phyloP scores from a whole-genome alignment of 2,888 invertebrate species.

The Magallana nippona region DNA sequence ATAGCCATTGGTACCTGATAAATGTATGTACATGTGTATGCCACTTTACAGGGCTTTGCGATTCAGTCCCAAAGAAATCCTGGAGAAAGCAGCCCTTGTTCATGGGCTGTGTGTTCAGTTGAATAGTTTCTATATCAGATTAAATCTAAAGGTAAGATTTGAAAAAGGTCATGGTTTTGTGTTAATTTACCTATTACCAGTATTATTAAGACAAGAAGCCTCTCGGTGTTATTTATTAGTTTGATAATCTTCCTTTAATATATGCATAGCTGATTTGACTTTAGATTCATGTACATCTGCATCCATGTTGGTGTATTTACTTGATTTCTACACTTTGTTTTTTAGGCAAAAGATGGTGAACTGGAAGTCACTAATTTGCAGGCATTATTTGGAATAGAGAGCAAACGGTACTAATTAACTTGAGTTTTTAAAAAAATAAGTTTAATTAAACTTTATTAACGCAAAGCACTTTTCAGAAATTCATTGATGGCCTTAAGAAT shows the following conservation, averaged over 20 bases:
- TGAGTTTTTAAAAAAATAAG: no score
- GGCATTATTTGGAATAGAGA: slow-evolving; percentile 35
- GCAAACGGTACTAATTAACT: slow-evolving; percentile 26
- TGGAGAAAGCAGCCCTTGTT: slow-evolving; percentile 50
- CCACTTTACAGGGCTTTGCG: slow-evolving; percentile 51
- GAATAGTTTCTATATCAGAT: slow-evolving; percentile 54
- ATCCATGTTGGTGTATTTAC: not conserved
- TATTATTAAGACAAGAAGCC: no score
- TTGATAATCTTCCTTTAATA: no score
- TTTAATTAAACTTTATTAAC: no score
- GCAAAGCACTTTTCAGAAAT: no score
- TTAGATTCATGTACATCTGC: no score
- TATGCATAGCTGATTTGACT: no score
- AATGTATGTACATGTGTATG: not conserved
- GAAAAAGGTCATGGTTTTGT: not conserved
- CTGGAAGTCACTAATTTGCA: slow-evolving; percentile 36
- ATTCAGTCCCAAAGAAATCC: slow-evolving; percentile 51
- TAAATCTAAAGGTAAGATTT: slow-evolving; percentile 51
- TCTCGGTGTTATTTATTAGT: no score
- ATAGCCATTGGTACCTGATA: no score
- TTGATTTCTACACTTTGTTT: not conserved
- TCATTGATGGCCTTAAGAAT: no score
- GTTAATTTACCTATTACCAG: not conserved
- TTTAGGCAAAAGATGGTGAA: slow-evolving; percentile 37
- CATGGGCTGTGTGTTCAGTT: slow-evolving; percentile 51